These are phyloP conservation scores for Trimorus sp. DNA, from an alignment of 2,888 invertebrate species.

Conservation along the genomic window DNA sequence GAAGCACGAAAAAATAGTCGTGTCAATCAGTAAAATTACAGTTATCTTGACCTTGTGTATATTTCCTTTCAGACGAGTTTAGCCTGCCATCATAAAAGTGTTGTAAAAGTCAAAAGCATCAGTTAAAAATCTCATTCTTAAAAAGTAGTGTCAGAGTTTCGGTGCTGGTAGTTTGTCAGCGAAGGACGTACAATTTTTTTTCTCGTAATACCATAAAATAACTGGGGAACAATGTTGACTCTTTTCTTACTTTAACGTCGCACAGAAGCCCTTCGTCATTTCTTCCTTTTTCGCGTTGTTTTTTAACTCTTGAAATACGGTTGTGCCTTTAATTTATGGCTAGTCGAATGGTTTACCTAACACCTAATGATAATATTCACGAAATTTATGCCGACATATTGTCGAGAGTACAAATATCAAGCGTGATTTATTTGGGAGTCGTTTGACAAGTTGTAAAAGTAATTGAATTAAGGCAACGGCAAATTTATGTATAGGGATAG, in stretches of 20 bases:
- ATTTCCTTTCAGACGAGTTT: conserved; percentile 72
- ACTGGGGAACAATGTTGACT: conserved; percentile 66
- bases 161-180: conserved; percentile 63
- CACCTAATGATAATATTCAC: conserved; percentile 27
- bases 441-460: background rate
- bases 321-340: conserved; percentile 65
- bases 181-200: conserved; percentile 69
- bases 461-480: background rate
- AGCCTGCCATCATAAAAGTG: conserved; percentile 74
- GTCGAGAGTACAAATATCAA: conserved; percentile 1
- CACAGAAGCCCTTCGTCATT: conserved; percentile 50
- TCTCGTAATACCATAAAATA: conserved; percentile 69
- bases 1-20: conserved; percentile 29
- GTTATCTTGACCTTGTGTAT: conserved; percentile 75
- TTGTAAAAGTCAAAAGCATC: conserved; percentile 75
- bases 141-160: conserved; percentile 68
- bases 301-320: conserved; percentile 47
- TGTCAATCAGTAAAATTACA: conserved; percentile 50
- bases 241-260: conserved; percentile 62
- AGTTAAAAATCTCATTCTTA: conserved; percentile 75
- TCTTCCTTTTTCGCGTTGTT: conserved; percentile 33
- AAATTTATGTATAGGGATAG: background rate
- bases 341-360: conserved; percentile 19
- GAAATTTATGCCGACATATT: conserved; percentile 22
- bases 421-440: conserved; percentile 2